phyloP scores from a whole-genome alignment of 2,888 invertebrate species.

The Leptopilina myrica region DNA sequence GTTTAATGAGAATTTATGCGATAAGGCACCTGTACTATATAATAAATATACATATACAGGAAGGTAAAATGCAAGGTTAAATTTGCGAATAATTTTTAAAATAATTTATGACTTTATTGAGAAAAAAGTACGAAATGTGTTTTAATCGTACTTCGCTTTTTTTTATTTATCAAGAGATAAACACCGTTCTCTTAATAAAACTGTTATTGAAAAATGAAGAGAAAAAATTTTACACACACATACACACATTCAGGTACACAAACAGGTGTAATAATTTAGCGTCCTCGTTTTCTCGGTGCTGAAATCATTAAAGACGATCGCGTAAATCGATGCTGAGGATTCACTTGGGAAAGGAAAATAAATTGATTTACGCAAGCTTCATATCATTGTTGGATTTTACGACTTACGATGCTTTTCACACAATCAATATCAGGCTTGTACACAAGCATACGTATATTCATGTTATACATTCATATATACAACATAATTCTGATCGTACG shows the following conservation, averaged over 20 bases:
- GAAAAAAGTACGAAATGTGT: constrained; percentile 10
- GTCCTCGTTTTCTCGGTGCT: constrained; percentile 2
- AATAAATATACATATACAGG: constrained; percentile 5
- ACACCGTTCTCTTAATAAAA: constrained; percentile 6
- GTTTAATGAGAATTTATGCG: constrained; percentile 14
- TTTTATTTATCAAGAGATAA: constrained; percentile 12
- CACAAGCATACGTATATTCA: background rate
- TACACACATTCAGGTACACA: background rate
- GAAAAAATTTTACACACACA: background rate
- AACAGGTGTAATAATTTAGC: background rate
- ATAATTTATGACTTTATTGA: constrained; percentile 19
- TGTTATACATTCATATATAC: background rate
- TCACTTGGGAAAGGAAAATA: constrained; percentile 29
- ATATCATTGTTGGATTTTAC: constrained; percentile 5
- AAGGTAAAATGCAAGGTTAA: constrained; percentile 9
- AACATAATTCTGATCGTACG: background rate
- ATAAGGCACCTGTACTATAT: background rate
- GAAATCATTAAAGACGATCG: constrained; percentile 1
- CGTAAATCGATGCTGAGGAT: background rate
- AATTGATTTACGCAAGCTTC: constrained; percentile 23
- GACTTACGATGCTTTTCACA: constrained; percentile 20
- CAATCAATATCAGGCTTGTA: constrained; percentile 26
- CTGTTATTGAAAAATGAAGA: constrained; percentile 20
- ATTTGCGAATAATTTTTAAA: constrained; percentile 9
- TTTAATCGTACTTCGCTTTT: background rate